phyloP scores from a whole-genome alignment of 2,888 invertebrate genomes.

The Dusona sp. region DNA sequence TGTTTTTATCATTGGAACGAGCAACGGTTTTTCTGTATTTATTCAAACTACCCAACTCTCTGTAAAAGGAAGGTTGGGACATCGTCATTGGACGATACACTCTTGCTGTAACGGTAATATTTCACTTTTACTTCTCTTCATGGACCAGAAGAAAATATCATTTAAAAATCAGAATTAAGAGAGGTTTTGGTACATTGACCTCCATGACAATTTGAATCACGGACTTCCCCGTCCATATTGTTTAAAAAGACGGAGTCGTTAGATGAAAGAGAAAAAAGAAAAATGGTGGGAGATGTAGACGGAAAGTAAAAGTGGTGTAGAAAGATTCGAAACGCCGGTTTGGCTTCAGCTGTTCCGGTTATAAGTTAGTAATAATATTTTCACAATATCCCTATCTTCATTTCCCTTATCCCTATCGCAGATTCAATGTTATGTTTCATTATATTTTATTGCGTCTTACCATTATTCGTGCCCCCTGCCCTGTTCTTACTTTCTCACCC shows the following conservation, averaged over 20 bases:
- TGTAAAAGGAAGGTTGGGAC: too few relatives aligned
- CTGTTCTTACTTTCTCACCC: slow-evolving; percentile 34
- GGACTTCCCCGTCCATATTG: not conserved
- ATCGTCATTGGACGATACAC: too few relatives aligned
- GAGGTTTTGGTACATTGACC: too few relatives aligned
- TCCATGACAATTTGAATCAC: too few relatives aligned
- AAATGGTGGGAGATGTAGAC: slow-evolving; percentile 1
- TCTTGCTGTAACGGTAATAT: too few relatives aligned
- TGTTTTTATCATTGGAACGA: too few relatives aligned
- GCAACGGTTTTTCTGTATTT: too few relatives aligned
- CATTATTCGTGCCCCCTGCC: slow-evolving; percentile 26
- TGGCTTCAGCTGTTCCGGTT: slow-evolving; percentile 73
- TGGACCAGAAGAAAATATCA: too few relatives aligned
- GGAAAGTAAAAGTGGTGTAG: not conserved
- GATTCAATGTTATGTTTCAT: slow-evolving; percentile 74
- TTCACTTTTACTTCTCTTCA: too few relatives aligned
- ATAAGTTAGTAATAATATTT: slow-evolving; percentile 85
- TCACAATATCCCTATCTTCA: slow-evolving; percentile 81
- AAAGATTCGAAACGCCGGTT: not conserved
- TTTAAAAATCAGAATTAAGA: too few relatives aligned
- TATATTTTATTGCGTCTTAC: slow-evolving; percentile 72
- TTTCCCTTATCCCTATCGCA: slow-evolving; percentile 64
- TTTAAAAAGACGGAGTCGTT: not conserved
- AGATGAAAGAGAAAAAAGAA: not conserved
- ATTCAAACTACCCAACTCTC: too few relatives aligned